phyloP scores from a whole-genome alignment of 2,113 vertebrate species.

The Benitochromis conjunctus region DNA sequence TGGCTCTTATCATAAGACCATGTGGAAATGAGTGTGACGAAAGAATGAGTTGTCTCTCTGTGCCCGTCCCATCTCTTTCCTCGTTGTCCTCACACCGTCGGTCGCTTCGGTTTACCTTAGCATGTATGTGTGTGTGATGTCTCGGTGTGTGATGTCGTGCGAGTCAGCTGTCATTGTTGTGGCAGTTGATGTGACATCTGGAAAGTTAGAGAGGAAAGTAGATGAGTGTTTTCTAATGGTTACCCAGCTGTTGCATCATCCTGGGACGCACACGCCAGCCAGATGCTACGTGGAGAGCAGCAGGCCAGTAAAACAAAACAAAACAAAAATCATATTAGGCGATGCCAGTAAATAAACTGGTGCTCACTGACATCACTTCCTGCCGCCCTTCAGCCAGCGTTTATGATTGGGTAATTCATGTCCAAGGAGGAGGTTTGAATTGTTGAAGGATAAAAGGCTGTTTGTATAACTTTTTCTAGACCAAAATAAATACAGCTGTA shows the following conservation, averaged over 20 bases:
- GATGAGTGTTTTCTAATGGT: constrained; percentile 20
- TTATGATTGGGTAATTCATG: constrained; percentile 27
- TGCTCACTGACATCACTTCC: constrained; percentile 21
- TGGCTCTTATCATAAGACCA: constrained; percentile 39
- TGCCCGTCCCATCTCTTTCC: not conserved
- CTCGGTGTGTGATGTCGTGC: constrained; percentile 10
- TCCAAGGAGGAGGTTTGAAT: constrained; percentile 28
- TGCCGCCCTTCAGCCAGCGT: not conserved
- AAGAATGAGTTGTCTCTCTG: constrained; percentile 11
- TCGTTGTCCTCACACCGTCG: not conserved
- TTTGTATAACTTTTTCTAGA: not conserved
- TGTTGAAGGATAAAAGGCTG: not conserved
- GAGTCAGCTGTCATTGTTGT: constrained; percentile 6
- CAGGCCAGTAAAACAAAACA: not conserved
- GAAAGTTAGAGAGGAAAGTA: not conserved
- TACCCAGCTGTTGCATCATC: constrained; percentile 66
- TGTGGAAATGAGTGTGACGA: constrained; percentile 22
- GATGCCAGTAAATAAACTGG: not conserved
- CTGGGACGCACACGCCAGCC: not conserved
- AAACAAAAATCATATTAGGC: not conserved
- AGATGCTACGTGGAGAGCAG: constrained; percentile 36
- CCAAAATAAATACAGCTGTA: not conserved
- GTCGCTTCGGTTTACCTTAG: not conserved
- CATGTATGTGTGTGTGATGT: constrained; percentile 16
- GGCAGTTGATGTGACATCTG: not conserved